Conservation (phyloP, 1,140 invertebrate species). For the Drosophila nigromelanica region DNA sequence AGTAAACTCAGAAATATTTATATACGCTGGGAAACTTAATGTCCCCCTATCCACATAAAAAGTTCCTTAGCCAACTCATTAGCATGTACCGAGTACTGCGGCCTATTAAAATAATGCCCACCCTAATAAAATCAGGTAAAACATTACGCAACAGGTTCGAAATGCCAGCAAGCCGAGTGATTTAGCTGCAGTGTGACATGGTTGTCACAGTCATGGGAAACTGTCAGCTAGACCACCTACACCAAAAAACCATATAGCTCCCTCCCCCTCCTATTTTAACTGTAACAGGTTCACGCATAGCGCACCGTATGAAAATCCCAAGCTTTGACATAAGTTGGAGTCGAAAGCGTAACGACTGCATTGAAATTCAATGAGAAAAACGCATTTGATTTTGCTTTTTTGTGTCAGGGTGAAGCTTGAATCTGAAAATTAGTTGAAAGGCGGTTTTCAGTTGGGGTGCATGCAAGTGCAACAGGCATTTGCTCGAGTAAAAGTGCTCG, state of each 20-base stretch:
- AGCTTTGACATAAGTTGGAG: conserved; percentile 32
- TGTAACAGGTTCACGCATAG: conserved; percentile 61
- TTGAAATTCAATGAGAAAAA: conserved; percentile 64
- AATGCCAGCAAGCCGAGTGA: conserved; percentile 29
- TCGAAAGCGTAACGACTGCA: conserved; percentile 65
- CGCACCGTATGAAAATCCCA: conserved; percentile 53
- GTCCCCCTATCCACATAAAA: background rate
- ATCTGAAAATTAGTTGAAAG: conserved; percentile 5
- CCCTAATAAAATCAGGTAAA: conserved; percentile 70
- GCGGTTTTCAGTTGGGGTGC: too few relatives aligned
- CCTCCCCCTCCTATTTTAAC: background rate
- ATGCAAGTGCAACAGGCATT: too few relatives aligned
- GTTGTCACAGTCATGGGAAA: conserved; percentile 69
- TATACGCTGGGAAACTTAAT: conserved; percentile 1
- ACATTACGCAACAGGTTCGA: conserved; percentile 62
- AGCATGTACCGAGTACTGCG: conserved; percentile 31
- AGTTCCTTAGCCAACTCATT: conserved; percentile 39
- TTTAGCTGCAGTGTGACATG: conserved; percentile 30
- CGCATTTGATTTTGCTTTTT: conserved; percentile 28
- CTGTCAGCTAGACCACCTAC: conserved; percentile 32
- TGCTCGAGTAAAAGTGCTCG: too few relatives aligned
- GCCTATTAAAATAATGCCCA: conserved; percentile 48
- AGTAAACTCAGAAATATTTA: background rate
- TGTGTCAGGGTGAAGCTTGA: background rate
- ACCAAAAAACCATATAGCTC: conserved; percentile 23